Conservation (phyloP, 2,113 vertebrate species). For the Ceuthmochares aereus region DNA sequence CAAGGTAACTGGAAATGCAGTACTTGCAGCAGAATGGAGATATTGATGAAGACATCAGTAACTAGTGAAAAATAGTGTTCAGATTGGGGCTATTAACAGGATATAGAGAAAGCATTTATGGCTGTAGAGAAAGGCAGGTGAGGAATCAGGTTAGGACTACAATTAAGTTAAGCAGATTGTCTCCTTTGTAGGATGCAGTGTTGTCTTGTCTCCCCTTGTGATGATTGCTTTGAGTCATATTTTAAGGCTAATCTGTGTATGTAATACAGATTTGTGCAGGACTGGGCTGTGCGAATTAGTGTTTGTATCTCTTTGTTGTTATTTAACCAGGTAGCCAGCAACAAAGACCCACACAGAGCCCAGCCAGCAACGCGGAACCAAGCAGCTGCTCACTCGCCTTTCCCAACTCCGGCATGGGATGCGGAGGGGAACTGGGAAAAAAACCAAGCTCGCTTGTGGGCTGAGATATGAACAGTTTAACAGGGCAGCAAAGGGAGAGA, state of each 20-base stretch:
- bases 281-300: neutral
- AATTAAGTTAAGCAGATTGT: neutral
- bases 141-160: neutral
- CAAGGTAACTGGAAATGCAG: neutral
- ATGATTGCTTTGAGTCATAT: fast-evolving
- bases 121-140: neutral
- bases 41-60: neutral
- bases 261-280: neutral
- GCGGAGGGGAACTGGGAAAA: too few relatives aligned
- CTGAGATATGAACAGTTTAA: too few relatives aligned
- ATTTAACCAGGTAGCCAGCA: too few relatives aligned
- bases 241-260: neutral
- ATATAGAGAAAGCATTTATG: neutral
- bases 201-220: neutral
- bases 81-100: neutral
- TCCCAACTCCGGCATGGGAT: too few relatives aligned
- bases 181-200: neutral
- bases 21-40: neutral
- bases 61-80: neutral
- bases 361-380: too few relatives aligned
- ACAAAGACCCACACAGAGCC: too few relatives aligned
- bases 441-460: too few relatives aligned
- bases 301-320: neutral
- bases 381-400: too few relatives aligned
- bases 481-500: too few relatives aligned